Evolutionary conservation across 2,888 invertebrate genomes (phyloP).

Genomic region (Ophioninae sp.): DNA sequence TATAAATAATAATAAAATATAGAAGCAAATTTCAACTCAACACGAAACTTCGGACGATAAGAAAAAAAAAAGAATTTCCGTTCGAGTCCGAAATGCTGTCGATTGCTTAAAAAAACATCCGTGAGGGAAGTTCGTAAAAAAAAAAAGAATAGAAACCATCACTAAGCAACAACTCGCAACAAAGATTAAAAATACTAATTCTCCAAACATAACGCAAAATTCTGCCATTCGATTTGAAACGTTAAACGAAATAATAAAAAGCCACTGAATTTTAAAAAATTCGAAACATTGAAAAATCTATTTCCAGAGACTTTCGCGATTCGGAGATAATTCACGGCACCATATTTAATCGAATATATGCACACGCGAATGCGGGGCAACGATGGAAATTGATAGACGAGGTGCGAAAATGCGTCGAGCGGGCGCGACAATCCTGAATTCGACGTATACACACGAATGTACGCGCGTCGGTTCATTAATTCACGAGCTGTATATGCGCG

Average conservation of each 20-base stretch:
- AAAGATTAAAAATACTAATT: no score
- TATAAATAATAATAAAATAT: no score
- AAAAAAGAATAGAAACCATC: no score
- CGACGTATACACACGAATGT: neutral
- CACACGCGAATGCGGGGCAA: neutral
- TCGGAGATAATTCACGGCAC: neutral
- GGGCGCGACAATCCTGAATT: neutral
- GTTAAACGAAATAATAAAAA: neutral
- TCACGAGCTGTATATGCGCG: neutral
- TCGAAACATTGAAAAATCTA: neutral
- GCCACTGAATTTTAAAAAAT: neutral
- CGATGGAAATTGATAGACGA: neutral
- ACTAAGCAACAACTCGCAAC: no score
- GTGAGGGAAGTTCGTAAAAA: no score
- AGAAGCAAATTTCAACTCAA: no score
- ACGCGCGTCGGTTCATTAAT: neutral
- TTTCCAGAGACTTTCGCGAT: neutral
- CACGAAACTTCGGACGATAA: no score
- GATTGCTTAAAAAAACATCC: no score
- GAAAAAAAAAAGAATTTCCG: no score
- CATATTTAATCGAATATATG: neutral
- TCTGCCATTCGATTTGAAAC: no score
- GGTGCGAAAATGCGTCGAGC: neutral
- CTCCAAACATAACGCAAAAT: no score
- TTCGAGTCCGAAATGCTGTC: no score